These are phyloP conservation scores for Tricholaema leucomelas DNA, from an alignment of 2,113 vertebrate species.

Conservation along the genomic window DNA sequence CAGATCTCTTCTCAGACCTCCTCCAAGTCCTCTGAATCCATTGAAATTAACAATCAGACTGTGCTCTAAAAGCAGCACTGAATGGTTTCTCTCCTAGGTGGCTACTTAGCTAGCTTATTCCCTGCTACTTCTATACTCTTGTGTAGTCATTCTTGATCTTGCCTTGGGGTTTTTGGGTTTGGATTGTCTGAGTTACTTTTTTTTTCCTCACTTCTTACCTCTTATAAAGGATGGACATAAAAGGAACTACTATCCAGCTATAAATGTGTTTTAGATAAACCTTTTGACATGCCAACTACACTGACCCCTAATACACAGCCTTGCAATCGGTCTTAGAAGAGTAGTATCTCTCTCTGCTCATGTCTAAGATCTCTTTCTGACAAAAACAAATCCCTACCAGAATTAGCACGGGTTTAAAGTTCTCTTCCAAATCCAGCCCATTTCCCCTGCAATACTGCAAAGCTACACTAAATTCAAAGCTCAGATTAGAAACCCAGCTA, in stretches of 20 bases:
- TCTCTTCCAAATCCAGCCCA: neutral
- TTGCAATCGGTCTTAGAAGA: neutral
- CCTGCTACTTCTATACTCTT: neutral
- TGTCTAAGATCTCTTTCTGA: neutral
- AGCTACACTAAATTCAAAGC: neutral
- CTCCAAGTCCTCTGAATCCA: neutral
- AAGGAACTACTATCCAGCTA: neutral
- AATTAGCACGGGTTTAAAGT: neutral
- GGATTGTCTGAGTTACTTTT: too few relatives aligned
- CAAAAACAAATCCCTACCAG: neutral
- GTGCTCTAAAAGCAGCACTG: neutral
- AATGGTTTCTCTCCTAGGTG: neutral
- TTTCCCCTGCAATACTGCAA: neutral
- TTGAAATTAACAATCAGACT: neutral
- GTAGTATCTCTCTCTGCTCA: neutral
- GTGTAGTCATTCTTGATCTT: neutral
- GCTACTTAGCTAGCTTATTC: neutral
- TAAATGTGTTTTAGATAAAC: neutral
- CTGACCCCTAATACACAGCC: neutral
- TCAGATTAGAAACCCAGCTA: neutral
- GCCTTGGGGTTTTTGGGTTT: accelerated
- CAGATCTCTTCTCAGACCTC: neutral
- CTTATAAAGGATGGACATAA: neutral
- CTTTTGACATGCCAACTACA: neutral
- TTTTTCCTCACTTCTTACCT: neutral